phyloP scores from a whole-genome alignment of 2,797 vertebrate species.

The Anguilla anguilla region DNA sequence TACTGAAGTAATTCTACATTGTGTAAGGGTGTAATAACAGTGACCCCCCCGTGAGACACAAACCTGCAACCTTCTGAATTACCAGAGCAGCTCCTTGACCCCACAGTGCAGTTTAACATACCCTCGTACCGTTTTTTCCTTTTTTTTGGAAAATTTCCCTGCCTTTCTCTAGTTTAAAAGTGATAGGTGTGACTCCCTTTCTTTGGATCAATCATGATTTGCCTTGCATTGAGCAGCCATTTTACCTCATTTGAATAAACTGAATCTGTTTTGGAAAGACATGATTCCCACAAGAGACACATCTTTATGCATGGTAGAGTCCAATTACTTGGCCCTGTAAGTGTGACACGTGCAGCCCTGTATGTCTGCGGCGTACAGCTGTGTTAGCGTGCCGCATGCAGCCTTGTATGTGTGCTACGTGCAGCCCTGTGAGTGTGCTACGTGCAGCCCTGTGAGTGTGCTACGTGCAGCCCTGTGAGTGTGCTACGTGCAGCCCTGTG shows the following conservation, averaged over 20 bases:
- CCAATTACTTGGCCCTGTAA: not conserved
- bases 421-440: not conserved
- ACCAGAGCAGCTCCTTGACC: not conserved
- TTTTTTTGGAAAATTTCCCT: not conserved
- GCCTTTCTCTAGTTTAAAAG: not conserved
- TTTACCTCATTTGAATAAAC: not conserved
- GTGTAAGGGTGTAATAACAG: not conserved
- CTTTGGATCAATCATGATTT: not conserved
- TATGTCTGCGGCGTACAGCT: too few species aligned
- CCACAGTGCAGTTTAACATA: not conserved
- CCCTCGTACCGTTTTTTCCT: not conserved
- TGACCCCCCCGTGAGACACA: not conserved
- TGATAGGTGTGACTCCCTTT: not conserved
- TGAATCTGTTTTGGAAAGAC: not conserved
- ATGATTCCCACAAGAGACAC: not conserved
- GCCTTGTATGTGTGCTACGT: too few species aligned
- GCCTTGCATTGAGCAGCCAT: not conserved
- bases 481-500: not conserved
- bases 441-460: not conserved
- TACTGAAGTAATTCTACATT: not conserved
- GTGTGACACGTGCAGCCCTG: not conserved
- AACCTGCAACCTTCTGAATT: not conserved
- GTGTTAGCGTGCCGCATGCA: not conserved
- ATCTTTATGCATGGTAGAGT: not conserved
- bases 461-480: not conserved